Evolutionary conservation across 2,888 invertebrate genomes (phyloP), one percentile per base, ranked within the genome.

Genomic region (Incurvaria masculella): DNA sequence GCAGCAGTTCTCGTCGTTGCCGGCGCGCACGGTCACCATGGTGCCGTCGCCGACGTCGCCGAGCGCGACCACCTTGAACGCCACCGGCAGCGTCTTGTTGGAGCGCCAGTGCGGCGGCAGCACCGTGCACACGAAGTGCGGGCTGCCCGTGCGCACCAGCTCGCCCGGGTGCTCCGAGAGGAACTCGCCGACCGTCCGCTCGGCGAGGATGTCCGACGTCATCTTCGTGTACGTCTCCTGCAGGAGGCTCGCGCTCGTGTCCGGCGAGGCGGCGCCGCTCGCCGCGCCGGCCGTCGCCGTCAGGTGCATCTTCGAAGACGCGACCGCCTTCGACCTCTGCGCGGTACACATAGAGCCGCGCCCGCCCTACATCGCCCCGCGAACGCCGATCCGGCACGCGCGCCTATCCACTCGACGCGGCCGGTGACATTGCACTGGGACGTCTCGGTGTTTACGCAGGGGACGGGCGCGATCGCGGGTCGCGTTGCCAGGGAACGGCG

Each of bases 1-100:
- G 66, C 94, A 95, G 69, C 88, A 95, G 78, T 97, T 98, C 75
- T 99, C 98, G 63, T 99, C 98, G 74, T 99, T 99, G 18, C 98
- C 98, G 17, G 97, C 98, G 40, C 92, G 80, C 38, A 99, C 93
- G 8, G 94, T 94, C 56, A 99, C 97, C 74, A 94, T 81, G 27
- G 98, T 99, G 1, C 97, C 97, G 67, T 99, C 97, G 58, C 91
- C 89, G 18, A 98, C 89, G 60, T 97, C 97, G 10, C 96, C 94
- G 47, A 97, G 78, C 4, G 96, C 92, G 48, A 97, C 91, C 61
- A 97, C 96, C 73, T 96, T 96, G 80, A 99, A 99, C 47, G 97
- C 95, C 51, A 94, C 89, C 44, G 98, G 98, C 52, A 99, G 81
- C 4, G 97, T 97, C 80, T 99, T 99, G 78, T 99, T 99, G 47